These are phyloP conservation scores for Brachypteracias leptosomus DNA, from an alignment of 2,113 vertebrate species.

Conservation along the genomic window DNA sequence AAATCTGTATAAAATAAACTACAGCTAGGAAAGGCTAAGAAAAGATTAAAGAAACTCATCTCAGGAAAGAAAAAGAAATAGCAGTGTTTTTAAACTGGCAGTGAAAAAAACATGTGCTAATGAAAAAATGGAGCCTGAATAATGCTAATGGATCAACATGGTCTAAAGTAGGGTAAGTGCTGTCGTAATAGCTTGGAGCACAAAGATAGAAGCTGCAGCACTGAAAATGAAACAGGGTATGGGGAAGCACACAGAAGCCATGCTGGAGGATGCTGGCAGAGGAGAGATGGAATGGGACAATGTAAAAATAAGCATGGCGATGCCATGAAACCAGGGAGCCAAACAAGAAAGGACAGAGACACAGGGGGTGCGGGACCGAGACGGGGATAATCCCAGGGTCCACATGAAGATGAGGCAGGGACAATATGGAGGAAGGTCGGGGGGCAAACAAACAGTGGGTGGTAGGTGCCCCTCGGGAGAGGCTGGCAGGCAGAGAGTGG, in stretches of 20 bases:
- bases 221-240: background rate
- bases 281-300: background rate
- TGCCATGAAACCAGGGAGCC: rapidly evolving
- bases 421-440: background rate
- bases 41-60: rapidly evolving
- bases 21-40: background rate
- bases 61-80: background rate
- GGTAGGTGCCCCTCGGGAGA: background rate
- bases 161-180: background rate
- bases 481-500: background rate
- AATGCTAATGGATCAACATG: background rate
- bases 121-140: background rate
- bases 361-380: rapidly evolving
- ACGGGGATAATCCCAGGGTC: background rate
- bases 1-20: background rate
- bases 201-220: background rate
- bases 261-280: background rate
- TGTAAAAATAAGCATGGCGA: background rate
- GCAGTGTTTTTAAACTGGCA: rapidly evolving
- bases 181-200: background rate
- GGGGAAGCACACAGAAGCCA: background rate
- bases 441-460: background rate
- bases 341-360: rapidly evolving
- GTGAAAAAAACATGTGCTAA: background rate
- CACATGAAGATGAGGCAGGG: background rate